phyloP scores from a whole-genome alignment of 2,888 invertebrate species.

The Drosophila antonietae region DNA sequence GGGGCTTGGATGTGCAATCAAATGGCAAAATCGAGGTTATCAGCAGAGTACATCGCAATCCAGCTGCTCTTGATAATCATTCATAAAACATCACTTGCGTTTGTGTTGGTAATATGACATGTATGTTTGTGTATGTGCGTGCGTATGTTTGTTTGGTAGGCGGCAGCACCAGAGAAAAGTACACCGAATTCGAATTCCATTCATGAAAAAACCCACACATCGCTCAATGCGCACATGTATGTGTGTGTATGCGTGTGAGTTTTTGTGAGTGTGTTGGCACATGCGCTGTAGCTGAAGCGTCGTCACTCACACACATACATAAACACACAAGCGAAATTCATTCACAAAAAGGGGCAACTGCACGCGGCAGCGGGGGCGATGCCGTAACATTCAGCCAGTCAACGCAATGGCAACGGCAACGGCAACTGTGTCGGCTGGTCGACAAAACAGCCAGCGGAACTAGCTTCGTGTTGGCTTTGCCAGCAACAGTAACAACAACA shows the following conservation, averaged over 20 bases:
- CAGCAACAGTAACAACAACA: conserved; percentile 52
- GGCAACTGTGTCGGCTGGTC: conserved; percentile 45
- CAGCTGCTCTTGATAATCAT: conserved; percentile 69
- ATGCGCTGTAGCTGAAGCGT: conserved; percentile 65
- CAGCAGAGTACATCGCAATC: conserved; percentile 48
- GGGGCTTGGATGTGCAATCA: conserved; percentile 27
- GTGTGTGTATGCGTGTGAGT: conserved; percentile 32
- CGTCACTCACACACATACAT: conserved; percentile 45
- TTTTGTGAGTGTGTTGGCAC: conserved; percentile 62
- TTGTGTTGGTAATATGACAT: conserved; percentile 40
- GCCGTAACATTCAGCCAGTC: conserved; percentile 70
- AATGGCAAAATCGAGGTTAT: conserved; percentile 58
- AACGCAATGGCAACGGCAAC: conserved; percentile 21
- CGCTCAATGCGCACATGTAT: conserved; percentile 42
- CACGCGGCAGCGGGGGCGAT: conserved; percentile 64
- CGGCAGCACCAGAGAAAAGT: conserved; percentile 71
- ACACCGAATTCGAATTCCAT: conserved; percentile 80
- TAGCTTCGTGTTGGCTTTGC: conserved; percentile 62
- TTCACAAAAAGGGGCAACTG: conserved; percentile 77
- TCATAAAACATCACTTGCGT: conserved; percentile 68
- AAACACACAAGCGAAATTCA: conserved; percentile 63
- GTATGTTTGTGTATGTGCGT: conserved; percentile 15
- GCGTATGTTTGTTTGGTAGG: conserved; percentile 45
- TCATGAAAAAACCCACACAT: conserved; percentile 81
- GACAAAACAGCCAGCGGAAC: conserved; percentile 62